Percentiles rank a stretch among this genome's conserved stretches.
phyloP scores from a whole-genome alignment of 2,797 vertebrate genomes.

The Megalops cyprinoides region DNA sequence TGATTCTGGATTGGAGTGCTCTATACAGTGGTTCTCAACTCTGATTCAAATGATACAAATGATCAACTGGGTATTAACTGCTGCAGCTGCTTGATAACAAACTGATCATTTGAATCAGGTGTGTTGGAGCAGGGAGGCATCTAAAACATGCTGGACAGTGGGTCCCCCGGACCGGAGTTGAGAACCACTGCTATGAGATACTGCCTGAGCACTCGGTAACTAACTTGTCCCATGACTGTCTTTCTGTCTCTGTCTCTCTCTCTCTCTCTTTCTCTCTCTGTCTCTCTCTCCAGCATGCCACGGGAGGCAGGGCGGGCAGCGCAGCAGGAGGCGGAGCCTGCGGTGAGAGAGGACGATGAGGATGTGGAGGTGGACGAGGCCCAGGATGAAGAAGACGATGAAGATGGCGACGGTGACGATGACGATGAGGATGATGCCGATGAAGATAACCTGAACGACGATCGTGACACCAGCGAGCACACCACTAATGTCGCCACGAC shows the following conservation, averaged over 20 bases:
- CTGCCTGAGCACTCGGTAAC: no score
- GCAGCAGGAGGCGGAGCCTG: constrained; percentile 75
- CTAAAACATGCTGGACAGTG: no score
- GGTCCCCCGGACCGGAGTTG: no score
- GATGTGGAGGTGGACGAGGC: constrained; percentile 78
- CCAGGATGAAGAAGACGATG: constrained; percentile 67
- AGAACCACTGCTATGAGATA: no score
- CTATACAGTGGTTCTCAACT: no score
- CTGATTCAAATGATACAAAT: no score
- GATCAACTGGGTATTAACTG: no score
- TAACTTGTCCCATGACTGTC: no score
- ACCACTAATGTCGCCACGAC: constrained; percentile 88
- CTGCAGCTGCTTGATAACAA: no score
- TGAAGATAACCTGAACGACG: constrained; percentile 75
- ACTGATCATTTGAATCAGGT: no score
- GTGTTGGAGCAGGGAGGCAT: no score
- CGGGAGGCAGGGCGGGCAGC: constrained; percentile 74
- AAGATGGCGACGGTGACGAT: constrained; percentile 51
- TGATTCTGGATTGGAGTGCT: background rate
- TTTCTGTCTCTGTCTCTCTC: background rate
- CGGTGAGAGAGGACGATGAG: constrained; percentile 68
- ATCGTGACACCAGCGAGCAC: constrained; percentile 84
- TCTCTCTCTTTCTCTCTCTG: constrained; percentile 8
- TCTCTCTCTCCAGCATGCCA: constrained; percentile 68
- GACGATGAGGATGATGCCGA: constrained; percentile 75